Base-by-base conservation (phyloP, 2,888 invertebrate genomes). In the Drosophila parthenogenetica region DNA sequence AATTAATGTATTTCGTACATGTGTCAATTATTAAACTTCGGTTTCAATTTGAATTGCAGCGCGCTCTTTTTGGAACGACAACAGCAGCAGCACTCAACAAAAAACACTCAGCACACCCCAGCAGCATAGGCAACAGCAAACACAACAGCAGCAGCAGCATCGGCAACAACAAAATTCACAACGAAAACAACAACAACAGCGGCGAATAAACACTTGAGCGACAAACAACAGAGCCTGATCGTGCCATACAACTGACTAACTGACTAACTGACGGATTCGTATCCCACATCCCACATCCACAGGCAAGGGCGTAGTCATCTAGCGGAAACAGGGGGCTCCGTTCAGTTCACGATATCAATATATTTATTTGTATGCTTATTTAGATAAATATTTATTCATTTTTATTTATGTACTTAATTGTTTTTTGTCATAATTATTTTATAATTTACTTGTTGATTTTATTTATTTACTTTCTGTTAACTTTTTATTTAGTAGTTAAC, bases 151-250 rank as follows among this genome's bases (percentile, higher is more conserved):
- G 29, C 51, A 51, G 40, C 32, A 32, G 5, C 32, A 32, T 14
- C 14, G 35, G 2, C 32, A 48, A 40, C 39, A 25, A 16, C 51
- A 40, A 13, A 11, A 17, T n/a, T 60, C 61, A 32, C 46, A 43
- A 29, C 54, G 42, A 29, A 37, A 17, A 35, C 45, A 29, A 5
- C 49, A 29, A 16, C 51, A 17, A 13, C 42, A 32, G 32, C 60
- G 60, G 17, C 54, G 54, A 73, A 46, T 50, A 42, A 39, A 42
- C 29, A 37, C 39, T 48, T 29, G 42, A 57, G 62, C 77, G 67
- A 68, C 62, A 63, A 73, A 68, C 77, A 69, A 77, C 75, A 77
- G 73, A 73, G 73, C 68, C 73, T 75, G 78, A 75, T 68, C 69
- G 78, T 60, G 77, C 73, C 69, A 61, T 69, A 77, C 63, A 75